These are phyloP conservation scores for Trissoscelio sp. DNA, from an alignment of 2,888 invertebrate species.

Conservation along the genomic window DNA sequence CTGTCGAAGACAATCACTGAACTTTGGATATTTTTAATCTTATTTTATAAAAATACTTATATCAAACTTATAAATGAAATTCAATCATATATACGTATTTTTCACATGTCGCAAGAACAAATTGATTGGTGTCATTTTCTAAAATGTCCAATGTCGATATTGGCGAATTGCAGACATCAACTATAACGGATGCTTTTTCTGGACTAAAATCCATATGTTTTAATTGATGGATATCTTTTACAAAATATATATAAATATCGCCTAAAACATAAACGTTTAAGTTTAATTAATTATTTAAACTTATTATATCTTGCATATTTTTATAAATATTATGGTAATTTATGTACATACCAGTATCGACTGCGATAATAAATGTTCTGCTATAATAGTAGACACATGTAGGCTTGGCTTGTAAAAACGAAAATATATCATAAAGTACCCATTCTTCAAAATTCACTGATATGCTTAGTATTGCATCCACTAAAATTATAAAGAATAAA, in stretches of 20 bases:
- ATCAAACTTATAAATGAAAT: conserved; percentile 46
- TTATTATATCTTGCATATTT: too few relatives aligned
- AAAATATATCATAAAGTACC: conserved; percentile 73
- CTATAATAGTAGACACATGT: conserved; percentile 74
- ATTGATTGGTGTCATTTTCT: conserved; percentile 69
- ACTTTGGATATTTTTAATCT: too few relatives aligned
- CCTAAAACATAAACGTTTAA: too few relatives aligned
- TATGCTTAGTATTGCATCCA: conserved; percentile 74
- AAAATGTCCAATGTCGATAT: conserved; percentile 75
- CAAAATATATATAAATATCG: conserved; percentile 72
- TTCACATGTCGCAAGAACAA: conserved; percentile 72
- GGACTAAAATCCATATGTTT: conserved; percentile 71
- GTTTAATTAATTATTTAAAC: too few relatives aligned
- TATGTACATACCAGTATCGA: conserved; percentile 73
- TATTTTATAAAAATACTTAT: too few relatives aligned
- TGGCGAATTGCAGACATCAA: conserved; percentile 69
- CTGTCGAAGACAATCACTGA: too few relatives aligned
- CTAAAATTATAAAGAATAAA: too few relatives aligned
- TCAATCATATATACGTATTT: conserved; percentile 71
- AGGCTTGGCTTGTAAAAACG: conserved; percentile 70
- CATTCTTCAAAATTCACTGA: conserved; percentile 71
- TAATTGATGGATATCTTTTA: conserved; percentile 68
- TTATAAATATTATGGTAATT: conserved; percentile 1
- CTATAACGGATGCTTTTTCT: conserved; percentile 63
- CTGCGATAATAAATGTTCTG: conserved; percentile 73